phyloP scores from a whole-genome alignment of 2,888 invertebrate species.

The Drosophila falleni region DNA sequence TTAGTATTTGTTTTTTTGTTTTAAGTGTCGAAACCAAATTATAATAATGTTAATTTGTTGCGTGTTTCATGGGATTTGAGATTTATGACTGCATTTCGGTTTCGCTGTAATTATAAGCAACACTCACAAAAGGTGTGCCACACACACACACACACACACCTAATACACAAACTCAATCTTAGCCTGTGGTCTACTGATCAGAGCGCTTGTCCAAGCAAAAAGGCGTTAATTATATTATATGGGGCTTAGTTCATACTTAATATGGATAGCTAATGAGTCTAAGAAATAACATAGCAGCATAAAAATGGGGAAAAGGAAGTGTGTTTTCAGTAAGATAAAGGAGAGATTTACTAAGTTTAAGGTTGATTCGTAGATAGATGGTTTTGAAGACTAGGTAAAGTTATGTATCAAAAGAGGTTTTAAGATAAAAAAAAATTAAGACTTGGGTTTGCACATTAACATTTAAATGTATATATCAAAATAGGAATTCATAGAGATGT shows the following conservation, averaged over 20 bases:
- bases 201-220: slow-evolving; percentile 50
- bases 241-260: slow-evolving; percentile 45
- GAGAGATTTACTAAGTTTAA: neutral
- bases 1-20: slow-evolving; percentile 73
- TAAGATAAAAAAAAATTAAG: too few relatives aligned
- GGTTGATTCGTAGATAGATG: too few relatives aligned
- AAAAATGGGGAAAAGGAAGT: slow-evolving; percentile 6
- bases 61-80: slow-evolving; percentile 76
- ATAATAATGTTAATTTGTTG: slow-evolving; percentile 79
- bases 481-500: too few relatives aligned
- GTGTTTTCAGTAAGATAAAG: neutral
- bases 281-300: neutral
- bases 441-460: too few relatives aligned
- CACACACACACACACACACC: slow-evolving; percentile 12
- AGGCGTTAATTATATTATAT: slow-evolving; percentile 69
- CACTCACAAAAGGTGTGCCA: slow-evolving; percentile 52
- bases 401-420: too few relatives aligned
- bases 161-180: slow-evolving; percentile 6
- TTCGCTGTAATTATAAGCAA: slow-evolving; percentile 64
- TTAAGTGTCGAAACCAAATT: slow-evolving; percentile 77
- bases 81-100: slow-evolving; percentile 62
- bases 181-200: slow-evolving; percentile 57
- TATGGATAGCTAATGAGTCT: slow-evolving; percentile 32
- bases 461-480: too few relatives aligned
- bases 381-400: too few relatives aligned